phyloP scores from a whole-genome alignment of 2,888 invertebrate species.

The Parascotia fuliginaria region DNA sequence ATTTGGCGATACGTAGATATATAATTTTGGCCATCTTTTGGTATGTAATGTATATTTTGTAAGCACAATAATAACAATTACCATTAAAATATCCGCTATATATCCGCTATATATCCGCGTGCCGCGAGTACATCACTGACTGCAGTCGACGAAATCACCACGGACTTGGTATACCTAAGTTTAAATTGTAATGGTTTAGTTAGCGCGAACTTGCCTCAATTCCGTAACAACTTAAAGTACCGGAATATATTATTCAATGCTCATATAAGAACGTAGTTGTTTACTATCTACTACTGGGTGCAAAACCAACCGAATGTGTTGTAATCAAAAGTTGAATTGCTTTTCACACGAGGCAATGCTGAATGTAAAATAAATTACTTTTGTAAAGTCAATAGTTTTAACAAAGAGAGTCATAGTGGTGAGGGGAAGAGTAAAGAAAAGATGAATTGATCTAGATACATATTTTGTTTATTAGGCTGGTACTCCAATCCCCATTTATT shows the following conservation, averaged over 20 bases:
- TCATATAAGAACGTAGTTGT: constrained; percentile 6
- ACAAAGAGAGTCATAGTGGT: no score
- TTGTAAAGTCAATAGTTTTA: not conserved
- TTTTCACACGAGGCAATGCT: not conserved
- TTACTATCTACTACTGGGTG: not conserved
- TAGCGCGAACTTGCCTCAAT: constrained; percentile 21
- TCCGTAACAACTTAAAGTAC: constrained; percentile 15
- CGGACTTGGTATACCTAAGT: constrained; percentile 23
- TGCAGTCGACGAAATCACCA: constrained; percentile 24
- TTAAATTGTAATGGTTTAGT: constrained; percentile 36
- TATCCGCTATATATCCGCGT: not conserved
- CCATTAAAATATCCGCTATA: not conserved
- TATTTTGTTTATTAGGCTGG: no score
- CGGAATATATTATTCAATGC: constrained; percentile 9
- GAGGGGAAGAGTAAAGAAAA: no score
- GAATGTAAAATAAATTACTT: not conserved
- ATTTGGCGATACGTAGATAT: no score
- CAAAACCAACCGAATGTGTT: not conserved
- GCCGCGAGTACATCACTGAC: constrained; percentile 14
- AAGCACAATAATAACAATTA: no score
- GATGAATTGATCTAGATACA: no score
- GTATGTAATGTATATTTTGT: no score
- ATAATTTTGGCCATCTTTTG: no score
- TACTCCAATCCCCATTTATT: no score
- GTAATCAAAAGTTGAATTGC: constrained; percentile 1